Conservation (phyloP, 53 echinoderm and acorn worm genomes). For the Astropecten irregularis region DNA sequence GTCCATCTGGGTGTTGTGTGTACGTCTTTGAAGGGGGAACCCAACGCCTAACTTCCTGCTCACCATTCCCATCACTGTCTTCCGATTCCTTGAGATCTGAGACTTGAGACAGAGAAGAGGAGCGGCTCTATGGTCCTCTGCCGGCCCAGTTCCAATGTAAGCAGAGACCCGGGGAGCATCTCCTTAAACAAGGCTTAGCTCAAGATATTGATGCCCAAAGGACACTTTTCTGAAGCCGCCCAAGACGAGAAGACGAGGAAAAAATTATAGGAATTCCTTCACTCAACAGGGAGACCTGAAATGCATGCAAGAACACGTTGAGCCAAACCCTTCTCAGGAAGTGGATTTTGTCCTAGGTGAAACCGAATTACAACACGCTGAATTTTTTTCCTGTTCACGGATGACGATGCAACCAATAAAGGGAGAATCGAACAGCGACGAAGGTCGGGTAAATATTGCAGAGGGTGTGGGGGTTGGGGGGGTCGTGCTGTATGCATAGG, state of each 20-base stretch:
- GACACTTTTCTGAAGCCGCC: too few relatives aligned
- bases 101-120: slow-evolving; percentile 26
- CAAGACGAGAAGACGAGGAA: not conserved
- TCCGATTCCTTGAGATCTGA: slow-evolving; percentile 53
- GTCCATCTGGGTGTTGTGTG: not conserved
- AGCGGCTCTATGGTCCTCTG: slow-evolving; percentile 25
- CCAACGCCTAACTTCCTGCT: slow-evolving; percentile 46
- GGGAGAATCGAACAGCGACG: not conserved
- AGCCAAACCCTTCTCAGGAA: slow-evolving; percentile 12
- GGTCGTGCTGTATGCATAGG: not conserved
- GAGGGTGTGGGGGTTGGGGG: not conserved
- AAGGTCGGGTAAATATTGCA: slow-evolving; percentile 59
- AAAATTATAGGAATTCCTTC: not conserved
- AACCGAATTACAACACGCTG: not conserved
- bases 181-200: slow-evolving; percentile 14
- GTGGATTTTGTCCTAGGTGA: slow-evolving; percentile 20
- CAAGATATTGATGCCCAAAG: slow-evolving; percentile 18
- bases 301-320: slow-evolving; percentile 39
- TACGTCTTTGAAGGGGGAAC: slow-evolving; percentile 34
- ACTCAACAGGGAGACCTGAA: not conserved
- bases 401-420: not conserved
- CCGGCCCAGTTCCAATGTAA: not conserved
- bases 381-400: not conserved
- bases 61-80: slow-evolving; percentile 40
- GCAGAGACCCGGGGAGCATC: slow-evolving; percentile 23